phyloP scores from a whole-genome alignment of 2,888 invertebrate species.

The Hyalella azteca region DNA sequence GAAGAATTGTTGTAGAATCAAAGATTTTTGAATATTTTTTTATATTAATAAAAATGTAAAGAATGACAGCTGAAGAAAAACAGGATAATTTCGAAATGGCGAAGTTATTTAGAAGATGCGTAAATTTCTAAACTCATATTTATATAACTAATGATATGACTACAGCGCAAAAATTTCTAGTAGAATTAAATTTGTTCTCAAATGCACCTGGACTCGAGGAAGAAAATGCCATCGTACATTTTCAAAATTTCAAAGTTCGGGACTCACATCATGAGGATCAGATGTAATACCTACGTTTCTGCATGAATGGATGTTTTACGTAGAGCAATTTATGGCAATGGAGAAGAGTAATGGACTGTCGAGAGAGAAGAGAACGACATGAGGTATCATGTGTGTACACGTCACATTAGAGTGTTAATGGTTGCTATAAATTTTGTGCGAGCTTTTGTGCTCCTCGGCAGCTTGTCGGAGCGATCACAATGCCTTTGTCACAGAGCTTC shows the following conservation, averaged over 20 bases:
- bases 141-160: too few species aligned
- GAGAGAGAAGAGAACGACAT: constrained; percentile 17
- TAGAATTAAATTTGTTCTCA: too few species aligned
- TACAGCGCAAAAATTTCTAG: too few species aligned
- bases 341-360: constrained; percentile 22
- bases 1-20: too few species aligned
- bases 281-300: too few species aligned
- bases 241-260: too few species aligned
- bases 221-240: too few species aligned
- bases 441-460: not conserved
- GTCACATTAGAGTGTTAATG: constrained; percentile 37
- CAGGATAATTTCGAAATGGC: not conserved
- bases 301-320: not conserved
- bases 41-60: not conserved
- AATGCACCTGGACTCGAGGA: too few species aligned
- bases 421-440: not conserved
- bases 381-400: constrained; percentile 25
- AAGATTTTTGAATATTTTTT: too few species aligned
- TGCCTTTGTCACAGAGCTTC: not conserved
- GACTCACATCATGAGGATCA: too few species aligned
- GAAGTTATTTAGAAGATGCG: not conserved
- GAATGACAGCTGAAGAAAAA: not conserved
- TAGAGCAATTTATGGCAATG: not conserved
- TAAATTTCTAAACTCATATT: too few species aligned
- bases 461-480: constrained; percentile 17